Evolutionary conservation across 2,888 invertebrate species (phyloP), one percentile per base, ranked within the genome.

Genomic region (Notocelia uddmanniana): DNA sequence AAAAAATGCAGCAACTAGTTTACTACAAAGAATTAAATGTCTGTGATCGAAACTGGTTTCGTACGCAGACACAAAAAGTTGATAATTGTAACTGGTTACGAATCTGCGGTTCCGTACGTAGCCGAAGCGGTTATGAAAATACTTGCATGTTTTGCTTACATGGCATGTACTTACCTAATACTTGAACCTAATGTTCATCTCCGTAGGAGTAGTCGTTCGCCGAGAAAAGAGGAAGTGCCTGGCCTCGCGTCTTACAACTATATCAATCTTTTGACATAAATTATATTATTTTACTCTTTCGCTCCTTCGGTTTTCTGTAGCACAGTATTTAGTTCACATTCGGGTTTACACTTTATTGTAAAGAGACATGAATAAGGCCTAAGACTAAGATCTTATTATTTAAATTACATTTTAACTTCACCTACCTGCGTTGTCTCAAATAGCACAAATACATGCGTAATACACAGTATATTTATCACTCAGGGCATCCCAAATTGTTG

Each of bases 331-430:
- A n/a, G 31, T 60, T 45, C n/a, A 60, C 23, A 54, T 54, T 23
- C 15, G 23, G 23, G 15, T 54, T 54, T 15, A 23, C 15, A 26
- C 23, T 52, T 52, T 52, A 11, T 21, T 60, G 15, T 45, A 15
- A 60, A n/a, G 45, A 45, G 18, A 2, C 21, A 60, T 60, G 21
- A 60, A 45, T 8, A 31, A 57, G 18, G 55, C 23, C 23, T 60
- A 15, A 26, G 10, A 3, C 57, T 57, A 34, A 23, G 23, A 18
- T 45, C 45, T 21, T 26, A 45, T 48, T 21, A 45, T 62, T 50
- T 18, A 57, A 57, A 62, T 62, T 62, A 26, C 26, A 26, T 62
- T 62, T 50, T 50, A 48, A 62, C 19, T 62, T 50, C 19, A 62
- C 31, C 48, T 50, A 50, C 31, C 48, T 50, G 31, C 31, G 62